Percentiles rank a stretch among this genome's conserved stretches.
Evolutionary conservation across 1,140 invertebrate species (phyloP).

Genomic region (Aradophagus sp.): DNA sequence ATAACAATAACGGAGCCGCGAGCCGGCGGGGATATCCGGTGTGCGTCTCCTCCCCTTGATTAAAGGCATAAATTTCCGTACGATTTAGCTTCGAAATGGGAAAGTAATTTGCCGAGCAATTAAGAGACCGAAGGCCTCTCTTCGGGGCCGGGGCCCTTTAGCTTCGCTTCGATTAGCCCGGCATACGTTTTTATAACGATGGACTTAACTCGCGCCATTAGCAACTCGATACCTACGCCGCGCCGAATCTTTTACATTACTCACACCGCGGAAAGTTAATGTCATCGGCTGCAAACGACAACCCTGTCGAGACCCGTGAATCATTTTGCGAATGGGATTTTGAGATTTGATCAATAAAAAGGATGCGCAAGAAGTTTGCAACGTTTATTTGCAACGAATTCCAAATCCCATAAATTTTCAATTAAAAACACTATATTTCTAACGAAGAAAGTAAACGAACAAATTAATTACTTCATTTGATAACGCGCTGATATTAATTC

Average conservation of each 20-base stretch:
- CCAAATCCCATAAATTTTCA: too few relatives aligned
- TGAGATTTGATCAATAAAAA: too few relatives aligned
- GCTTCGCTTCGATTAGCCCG: conserved; percentile 69
- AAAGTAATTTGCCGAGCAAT: conserved; percentile 66
- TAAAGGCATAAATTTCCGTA: conserved; percentile 64
- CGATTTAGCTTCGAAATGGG: conserved; percentile 58
- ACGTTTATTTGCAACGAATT: too few relatives aligned
- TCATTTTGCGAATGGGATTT: too few relatives aligned
- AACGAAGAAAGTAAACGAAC: too few relatives aligned
- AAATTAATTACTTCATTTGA: too few relatives aligned
- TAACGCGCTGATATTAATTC: too few relatives aligned
- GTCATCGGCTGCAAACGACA: too few relatives aligned
- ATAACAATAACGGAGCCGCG: conserved; percentile 17
- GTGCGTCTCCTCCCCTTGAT: conserved; percentile 43
- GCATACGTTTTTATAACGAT: conserved; percentile 66
- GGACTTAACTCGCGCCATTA: conserved; percentile 69
- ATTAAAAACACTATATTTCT: too few relatives aligned
- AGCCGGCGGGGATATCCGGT: conserved; percentile 29
- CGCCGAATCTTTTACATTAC: conserved; percentile 40
- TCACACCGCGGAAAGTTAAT: too few relatives aligned
- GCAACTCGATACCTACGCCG: conserved; percentile 66
- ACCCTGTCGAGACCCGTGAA: too few relatives aligned
- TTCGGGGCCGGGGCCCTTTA: conserved; percentile 53
- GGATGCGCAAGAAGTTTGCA: too few relatives aligned
- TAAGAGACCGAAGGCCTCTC: conserved; percentile 57